A percentile compares a stretch with the other conserved stretches of the same genome.
These are phyloP conservation scores for Acanthurus tractus DNA, from an alignment of 2,797 vertebrate species.

Conservation along the genomic window DNA sequence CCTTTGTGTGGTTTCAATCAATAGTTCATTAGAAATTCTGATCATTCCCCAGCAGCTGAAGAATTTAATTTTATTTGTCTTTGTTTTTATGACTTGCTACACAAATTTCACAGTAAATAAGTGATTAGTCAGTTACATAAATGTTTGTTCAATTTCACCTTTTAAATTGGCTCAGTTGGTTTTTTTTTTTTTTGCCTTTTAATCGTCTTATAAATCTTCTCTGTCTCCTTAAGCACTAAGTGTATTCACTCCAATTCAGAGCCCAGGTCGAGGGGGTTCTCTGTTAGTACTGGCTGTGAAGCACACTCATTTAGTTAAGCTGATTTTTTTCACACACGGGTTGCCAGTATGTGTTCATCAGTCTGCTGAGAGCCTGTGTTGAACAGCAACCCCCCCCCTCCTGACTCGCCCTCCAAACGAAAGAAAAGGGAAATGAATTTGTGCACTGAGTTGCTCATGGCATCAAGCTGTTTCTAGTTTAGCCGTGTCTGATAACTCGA, in stretches of 20 bases:
- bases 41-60: constrained; percentile 85
- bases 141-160: constrained; percentile 23
- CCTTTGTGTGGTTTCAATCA: constrained; percentile 85
- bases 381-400: constrained; percentile 24
- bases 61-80: constrained; percentile 76
- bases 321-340: constrained; percentile 34
- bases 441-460: constrained; percentile 44
- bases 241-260: constrained; percentile 13
- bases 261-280: constrained; percentile 14
- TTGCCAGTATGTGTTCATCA: constrained; percentile 55
- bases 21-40: constrained; percentile 90
- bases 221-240: constrained; percentile 7
- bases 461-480: constrained; percentile 65
- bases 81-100: constrained; percentile 12
- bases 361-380: constrained; percentile 40
- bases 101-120: constrained; percentile 14
- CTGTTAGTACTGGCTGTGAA: constrained; percentile 26
- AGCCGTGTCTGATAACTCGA: constrained; percentile 61
- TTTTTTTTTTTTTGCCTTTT: neutral
- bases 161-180: constrained; percentile 6
- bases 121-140: constrained; percentile 14
- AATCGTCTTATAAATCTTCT: constrained; percentile 16
- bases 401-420: constrained; percentile 51
- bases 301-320: constrained; percentile 23
- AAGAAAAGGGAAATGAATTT: constrained; percentile 69